Percentiles rank a stretch among this genome's conserved stretches.
These are phyloP conservation scores for Copsychus sechellarum DNA, from an alignment of 2,113 vertebrate species.

Conservation along the genomic window DNA sequence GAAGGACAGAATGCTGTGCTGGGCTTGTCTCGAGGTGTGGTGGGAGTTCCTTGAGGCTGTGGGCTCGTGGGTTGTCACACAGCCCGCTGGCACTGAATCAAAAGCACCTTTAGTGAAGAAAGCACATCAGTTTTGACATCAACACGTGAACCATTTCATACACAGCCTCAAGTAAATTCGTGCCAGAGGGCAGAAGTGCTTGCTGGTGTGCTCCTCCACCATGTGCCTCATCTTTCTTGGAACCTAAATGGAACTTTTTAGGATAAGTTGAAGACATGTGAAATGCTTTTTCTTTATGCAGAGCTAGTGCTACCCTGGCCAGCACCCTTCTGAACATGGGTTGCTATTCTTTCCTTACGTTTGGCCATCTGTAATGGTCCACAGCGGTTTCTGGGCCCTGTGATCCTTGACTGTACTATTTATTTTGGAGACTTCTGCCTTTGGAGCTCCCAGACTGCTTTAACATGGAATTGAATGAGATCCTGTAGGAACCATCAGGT, in stretches of 20 bases:
- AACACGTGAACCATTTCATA: rapidly evolving
- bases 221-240: neutral
- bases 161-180: rapidly evolving
- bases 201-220: neutral
- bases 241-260: neutral
- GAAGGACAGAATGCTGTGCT: neutral
- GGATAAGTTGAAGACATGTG: neutral
- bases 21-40: neutral
- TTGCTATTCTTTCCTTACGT: neutral
- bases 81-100: rapidly evolving
- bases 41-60: neutral
- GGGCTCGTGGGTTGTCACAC: neutral
- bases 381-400: neutral
- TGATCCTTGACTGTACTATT: neutral
- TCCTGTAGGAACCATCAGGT: neutral
- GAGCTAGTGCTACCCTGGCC: neutral
- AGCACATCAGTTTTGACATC: rapidly evolving
- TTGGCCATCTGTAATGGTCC: neutral
- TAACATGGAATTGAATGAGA: rapidly evolving
- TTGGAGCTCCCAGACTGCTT: neutral
- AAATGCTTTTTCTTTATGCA: neutral
- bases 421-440: neutral
- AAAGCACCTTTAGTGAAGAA: rapidly evolving
- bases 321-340: neutral
- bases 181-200: neutral